Base-by-base conservation (phyloP, 2,888 invertebrate species). In the Ditula angustiorana region DNA sequence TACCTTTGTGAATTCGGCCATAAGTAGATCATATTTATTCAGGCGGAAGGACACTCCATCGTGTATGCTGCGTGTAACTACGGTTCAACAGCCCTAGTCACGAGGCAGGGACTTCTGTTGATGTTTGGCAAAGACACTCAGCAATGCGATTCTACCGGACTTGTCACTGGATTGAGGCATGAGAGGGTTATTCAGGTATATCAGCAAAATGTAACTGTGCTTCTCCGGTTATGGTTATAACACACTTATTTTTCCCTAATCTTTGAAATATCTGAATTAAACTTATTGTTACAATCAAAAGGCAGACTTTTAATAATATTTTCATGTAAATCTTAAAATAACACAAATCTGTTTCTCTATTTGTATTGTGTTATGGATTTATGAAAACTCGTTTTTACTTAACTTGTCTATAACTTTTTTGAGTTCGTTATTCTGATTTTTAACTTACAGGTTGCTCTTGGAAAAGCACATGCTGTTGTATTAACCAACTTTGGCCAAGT, bases 81-180 rank as follows among this genome's bases (percentile, higher is more conserved):
- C 87, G 99, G 98, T 4, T 97, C 98, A 1, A 97, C 98, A 8
- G 99, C 98, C 2, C 94, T 99, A 67, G 96, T 99, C 0, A 98
- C 98, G 1, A 95, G 96, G 77, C 96, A 97, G 60, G 99, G 99
- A 0, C 96, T 97, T 76, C 91, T 99, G 37, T 95, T 97, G 61
- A 97, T 99, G 96, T 99, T 97, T 85, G 99, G 99, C 46, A 99
- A 99, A 84, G 99, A 99, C 86, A 97, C 96, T 10, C 95, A 96
- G 5, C 96, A 98, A 81, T 96, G 96, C 74, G 97, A 98, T 88
- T 91, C 95, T 0, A 83, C 79, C 79, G 96, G 96, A n/a, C 90
- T 95, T 59, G 96, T 98, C 2, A 94, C 94, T 2, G 97, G 96
- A 58, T 88, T 98, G 61, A 94, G 95, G 66, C 96, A 97, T 53